phyloP scores from a whole-genome alignment of 1,140 invertebrate species.

The Vollenhovia emeryi region DNA sequence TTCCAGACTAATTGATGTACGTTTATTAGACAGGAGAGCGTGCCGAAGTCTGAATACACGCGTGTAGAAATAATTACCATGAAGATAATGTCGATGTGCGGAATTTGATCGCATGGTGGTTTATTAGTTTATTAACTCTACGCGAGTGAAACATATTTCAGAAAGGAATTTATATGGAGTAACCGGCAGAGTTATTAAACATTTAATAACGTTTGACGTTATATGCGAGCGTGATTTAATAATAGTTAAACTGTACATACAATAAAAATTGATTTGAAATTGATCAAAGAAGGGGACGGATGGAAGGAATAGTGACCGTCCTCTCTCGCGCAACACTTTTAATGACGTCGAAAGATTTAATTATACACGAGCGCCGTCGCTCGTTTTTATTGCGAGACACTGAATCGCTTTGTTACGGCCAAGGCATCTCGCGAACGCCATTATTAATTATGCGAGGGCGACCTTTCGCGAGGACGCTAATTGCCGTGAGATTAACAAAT shows the following conservation, averaged over 20 bases:
- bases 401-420: slow-evolving; percentile 7
- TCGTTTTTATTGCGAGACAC: slow-evolving; percentile 18
- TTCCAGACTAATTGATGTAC: not conserved
- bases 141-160: slow-evolving; percentile 16
- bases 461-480: not conserved
- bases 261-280: slow-evolving; percentile 26
- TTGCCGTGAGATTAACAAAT: slow-evolving; percentile 28
- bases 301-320: not conserved
- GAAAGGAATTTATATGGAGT: slow-evolving; percentile 41
- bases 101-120: slow-evolving; percentile 25
- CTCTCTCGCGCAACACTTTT: slow-evolving; percentile 8
- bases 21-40: not conserved
- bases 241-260: slow-evolving; percentile 21
- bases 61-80: slow-evolving; percentile 34
- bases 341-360: slow-evolving; percentile 40
- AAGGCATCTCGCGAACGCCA: not conserved
- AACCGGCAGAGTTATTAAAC: slow-evolving; percentile 39
- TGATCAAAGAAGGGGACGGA: slow-evolving; percentile 22
- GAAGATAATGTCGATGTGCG: not conserved
- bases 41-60: not conserved
- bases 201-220: slow-evolving; percentile 48
- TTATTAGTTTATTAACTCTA: slow-evolving; percentile 53
- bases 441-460: slow-evolving; percentile 17
- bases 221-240: slow-evolving; percentile 21
- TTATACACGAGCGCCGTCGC: not conserved